Conservation (phyloP, 2,888 invertebrate genomes). For the Philonicus albiceps region DNA sequence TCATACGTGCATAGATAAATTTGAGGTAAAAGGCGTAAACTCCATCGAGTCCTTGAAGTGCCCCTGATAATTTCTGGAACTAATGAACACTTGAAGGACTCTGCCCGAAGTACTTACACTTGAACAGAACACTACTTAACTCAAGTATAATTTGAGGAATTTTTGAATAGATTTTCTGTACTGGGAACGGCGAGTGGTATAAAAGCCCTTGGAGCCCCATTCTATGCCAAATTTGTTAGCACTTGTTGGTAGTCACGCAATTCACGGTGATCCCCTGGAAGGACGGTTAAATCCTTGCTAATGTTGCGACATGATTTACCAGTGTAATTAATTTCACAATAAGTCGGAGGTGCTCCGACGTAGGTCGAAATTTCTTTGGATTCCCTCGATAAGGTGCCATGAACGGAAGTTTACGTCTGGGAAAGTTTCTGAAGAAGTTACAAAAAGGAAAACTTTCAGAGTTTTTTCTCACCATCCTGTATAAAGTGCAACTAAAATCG, state of each 20-base stretch:
- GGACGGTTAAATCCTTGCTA: neutral
- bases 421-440: neutral
- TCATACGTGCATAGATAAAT: neutral
- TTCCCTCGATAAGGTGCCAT: neutral
- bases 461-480: neutral
- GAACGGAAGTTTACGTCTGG: neutral
- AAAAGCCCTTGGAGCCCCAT: neutral
- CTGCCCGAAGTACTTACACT: neutral
- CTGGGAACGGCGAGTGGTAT: neutral
- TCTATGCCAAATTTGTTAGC: neutral
- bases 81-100: neutral
- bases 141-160: neutral
- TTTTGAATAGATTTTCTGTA: neutral
- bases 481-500: constrained; percentile 13
- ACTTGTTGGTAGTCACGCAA: constrained; percentile 35
- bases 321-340: constrained; percentile 25
- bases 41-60: neutral
- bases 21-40: neutral
- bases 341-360: neutral
- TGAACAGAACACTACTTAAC: neutral
- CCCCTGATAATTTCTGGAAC: neutral
- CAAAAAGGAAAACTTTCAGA: neutral
- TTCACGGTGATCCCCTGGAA: neutral
- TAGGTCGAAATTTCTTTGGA: neutral
- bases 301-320: constrained; percentile 26